Base-by-base conservation (phyloP, 2,888 invertebrate genomes). In the Pyralis farinalis region DNA sequence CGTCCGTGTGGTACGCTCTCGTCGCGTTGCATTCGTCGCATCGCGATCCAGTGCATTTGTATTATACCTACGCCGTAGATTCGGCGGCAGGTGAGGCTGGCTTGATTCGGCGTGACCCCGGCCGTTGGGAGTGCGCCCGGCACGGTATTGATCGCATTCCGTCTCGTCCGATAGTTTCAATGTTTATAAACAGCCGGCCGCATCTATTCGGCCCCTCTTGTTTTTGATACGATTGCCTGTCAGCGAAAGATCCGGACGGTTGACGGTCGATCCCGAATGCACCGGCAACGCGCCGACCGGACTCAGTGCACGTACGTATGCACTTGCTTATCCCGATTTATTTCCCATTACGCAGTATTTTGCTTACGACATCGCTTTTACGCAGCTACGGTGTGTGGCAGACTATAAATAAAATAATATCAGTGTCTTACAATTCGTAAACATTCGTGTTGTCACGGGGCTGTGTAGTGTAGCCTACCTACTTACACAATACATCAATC, bases 171-270 rank as follows among this genome's bases (percentile, higher is more conserved):
- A 57, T 59, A 55, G 68, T 65, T 70, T 68, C 80, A 80, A 82
- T 87, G 87, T 87, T 87, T 87, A 87, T 86, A 87, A 86, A 86
- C 87, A 85, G 78, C 78, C 78, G 85, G 81, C 68, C 64, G 76
- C 74, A 71, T 76, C 73, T 58, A 73, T 67, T 71, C 63, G 66
- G 49, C 63, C 67, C 71, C 68, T 73, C 73, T 78, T 79, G 79
- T 74, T 81, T 77, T 76, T 76, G 72, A 77, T 69, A 71, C 71
- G 62, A 64, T 63, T 58, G 61, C 52, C 61, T 61, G 62, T 58
- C 63, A 59, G 62, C 54, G 61, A 57, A 54, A 63, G 58, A 65
- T 57, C 54, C 52, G 65, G 63, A 60, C 64, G 59, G 68, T 59
- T 59, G 63, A 60, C 64, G 59, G 68, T 59, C 59, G 69, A 59